Percentiles rank a stretch among this genome's conserved stretches.
phyloP scores from a whole-genome alignment of 92 coral and sea anemone genomes.

The Palythoa grandiflora region DNA sequence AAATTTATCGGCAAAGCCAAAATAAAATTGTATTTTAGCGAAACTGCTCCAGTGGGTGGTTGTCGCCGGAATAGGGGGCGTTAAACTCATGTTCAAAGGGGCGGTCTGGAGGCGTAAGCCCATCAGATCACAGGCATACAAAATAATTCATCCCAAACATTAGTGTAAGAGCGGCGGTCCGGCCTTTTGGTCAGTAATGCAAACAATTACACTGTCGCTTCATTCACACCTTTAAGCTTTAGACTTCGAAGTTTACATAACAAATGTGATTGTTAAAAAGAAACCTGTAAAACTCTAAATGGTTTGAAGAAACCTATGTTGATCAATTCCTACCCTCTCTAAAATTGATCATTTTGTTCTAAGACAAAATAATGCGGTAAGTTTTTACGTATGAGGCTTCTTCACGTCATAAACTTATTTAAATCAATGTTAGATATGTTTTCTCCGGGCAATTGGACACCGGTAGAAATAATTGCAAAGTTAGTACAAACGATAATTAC shows the following conservation, averaged over 20 bases:
- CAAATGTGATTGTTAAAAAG: constrained; percentile 22
- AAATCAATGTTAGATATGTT: background rate
- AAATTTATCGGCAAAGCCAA: constrained; percentile 29
- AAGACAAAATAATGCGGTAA: background rate
- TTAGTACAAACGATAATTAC: constrained; percentile 44
- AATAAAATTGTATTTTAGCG: constrained; percentile 31
- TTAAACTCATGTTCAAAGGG: constrained; percentile 83
- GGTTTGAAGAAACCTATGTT: constrained; percentile 11
- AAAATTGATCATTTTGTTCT: background rate
- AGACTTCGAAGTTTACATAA: constrained; percentile 32
- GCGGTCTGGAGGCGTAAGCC: constrained; percentile 89
- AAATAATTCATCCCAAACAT: constrained; percentile 43
- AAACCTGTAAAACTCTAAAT: background rate
- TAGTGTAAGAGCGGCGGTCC: constrained; percentile 14
- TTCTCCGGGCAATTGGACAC: constrained; percentile 26
- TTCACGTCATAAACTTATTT: background rate
- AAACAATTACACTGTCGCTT: constrained; percentile 37
- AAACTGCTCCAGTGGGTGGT: constrained; percentile 75
- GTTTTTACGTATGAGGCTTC: background rate
- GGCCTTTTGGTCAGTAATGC: constrained; percentile 31
- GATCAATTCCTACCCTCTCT: background rate
- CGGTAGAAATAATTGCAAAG: constrained; percentile 47
- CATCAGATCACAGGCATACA: constrained; percentile 79
- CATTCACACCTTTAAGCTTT: constrained; percentile 36
- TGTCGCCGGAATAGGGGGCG: constrained; percentile 85